phyloP scores from a whole-genome alignment of 1,140 invertebrate genomes.

The Holotrichia oblita region DNA sequence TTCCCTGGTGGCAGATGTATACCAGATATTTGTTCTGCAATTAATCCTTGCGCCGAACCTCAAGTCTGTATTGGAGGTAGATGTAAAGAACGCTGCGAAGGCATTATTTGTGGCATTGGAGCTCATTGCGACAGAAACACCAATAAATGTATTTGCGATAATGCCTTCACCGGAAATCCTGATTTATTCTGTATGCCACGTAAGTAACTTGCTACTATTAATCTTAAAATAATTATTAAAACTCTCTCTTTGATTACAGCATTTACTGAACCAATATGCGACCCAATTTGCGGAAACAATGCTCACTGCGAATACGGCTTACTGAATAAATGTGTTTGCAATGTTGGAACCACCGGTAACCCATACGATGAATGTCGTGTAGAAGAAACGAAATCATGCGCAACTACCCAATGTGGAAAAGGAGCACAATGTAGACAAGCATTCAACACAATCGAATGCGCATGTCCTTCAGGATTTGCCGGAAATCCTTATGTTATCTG shows the following conservation, averaged over 20 bases:
- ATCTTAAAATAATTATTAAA: not conserved
- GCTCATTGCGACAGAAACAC: constrained; percentile 81
- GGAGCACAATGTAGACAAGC: constrained; percentile 82
- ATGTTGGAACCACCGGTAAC: constrained; percentile 85
- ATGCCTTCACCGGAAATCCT: constrained; percentile 88
- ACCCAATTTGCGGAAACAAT: constrained; percentile 81
- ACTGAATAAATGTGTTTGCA: constrained; percentile 82
- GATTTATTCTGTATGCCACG: constrained; percentile 90
- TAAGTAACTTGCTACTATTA: constrained; percentile 66
- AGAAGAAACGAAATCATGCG: constrained; percentile 73
- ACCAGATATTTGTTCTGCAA: constrained; percentile 80
- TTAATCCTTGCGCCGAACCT: constrained; percentile 78
- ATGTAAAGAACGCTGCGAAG: constrained; percentile 87
- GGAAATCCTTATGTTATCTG: constrained; percentile 90
- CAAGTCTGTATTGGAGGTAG: constrained; percentile 84
- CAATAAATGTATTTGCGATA: constrained; percentile 87
- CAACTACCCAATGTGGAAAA: constrained; percentile 75
- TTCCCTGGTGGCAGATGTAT: constrained; percentile 87
- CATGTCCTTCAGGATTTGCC: constrained; percentile 81
- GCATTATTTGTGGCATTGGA: constrained; percentile 82
- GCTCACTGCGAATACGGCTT: constrained; percentile 87
- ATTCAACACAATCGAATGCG: constrained; percentile 78
- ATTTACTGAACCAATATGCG: constrained; percentile 78
- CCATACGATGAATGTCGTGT: constrained; percentile 82
- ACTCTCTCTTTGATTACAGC: constrained; percentile 65